Base-by-base conservation (phyloP, 2,888 invertebrate species). In the Cephus pulcher region DNA sequence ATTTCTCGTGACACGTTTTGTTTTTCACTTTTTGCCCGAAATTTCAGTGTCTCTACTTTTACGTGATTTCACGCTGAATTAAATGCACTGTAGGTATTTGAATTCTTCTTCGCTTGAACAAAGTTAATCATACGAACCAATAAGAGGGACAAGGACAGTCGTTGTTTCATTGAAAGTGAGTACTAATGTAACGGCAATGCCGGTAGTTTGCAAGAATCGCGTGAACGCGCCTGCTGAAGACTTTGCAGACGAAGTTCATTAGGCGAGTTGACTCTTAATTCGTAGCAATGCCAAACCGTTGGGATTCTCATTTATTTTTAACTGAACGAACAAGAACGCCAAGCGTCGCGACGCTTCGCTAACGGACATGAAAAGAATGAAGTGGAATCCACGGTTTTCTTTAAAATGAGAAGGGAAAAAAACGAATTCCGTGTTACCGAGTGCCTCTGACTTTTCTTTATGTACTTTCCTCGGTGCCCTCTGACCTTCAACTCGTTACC, bases 271-370 rank as follows among this genome's bases (percentile, higher is more conserved):
- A 68, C 33, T 75, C 56, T 32, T 75, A n/a, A n/a, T 32, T 75
- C 75, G 56, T 34, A 35, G 35, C 75, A 11, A 71, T 56, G 74
- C 78, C 34, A 69, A 75, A 70, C 75, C 74, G 74, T 70, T 73
- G 70, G 78, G 79, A 81, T 79, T 79, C 81, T 82, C 78, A 82
- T 82, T 81, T 81, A 78, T 81, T 78, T 81, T 81, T 82, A 82
- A 81, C 81, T 79, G 81, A 80, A 76, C 78, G 81, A 75, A 75
- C 81, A 81, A 81, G 33, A 71, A 79, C 76, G 77, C 73, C 76
- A 73, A 73, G 81, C 56, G 23, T 9, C 56, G 23, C 56, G 56
- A 78, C 77, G 78, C 79, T 81, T 76, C 68, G 75, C 79, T 82
- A 81, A 81, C 81, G 79, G 78, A 77, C 74, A 23, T 56, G 56